Conservation (phyloP, 2,888 invertebrate genomes). For the Xanthia togata region DNA sequence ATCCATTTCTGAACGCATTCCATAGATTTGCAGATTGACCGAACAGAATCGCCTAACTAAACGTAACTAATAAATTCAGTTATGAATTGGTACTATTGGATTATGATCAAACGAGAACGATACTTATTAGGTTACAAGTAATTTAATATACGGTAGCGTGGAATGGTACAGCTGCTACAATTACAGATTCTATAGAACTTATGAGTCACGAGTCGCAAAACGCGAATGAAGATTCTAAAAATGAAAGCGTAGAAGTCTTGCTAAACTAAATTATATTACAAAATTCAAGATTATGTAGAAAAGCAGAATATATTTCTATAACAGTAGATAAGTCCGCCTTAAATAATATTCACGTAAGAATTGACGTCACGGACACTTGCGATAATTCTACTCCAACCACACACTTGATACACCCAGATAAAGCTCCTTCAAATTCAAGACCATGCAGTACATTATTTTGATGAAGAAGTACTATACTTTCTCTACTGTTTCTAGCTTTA, state of each 20-base stretch:
- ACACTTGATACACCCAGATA: constrained; percentile 44
- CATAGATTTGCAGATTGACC: constrained; percentile 42
- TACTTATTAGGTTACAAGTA: constrained; percentile 65
- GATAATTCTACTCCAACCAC: constrained; percentile 40
- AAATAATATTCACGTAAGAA: constrained; percentile 44
- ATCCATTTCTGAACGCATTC: constrained; percentile 32
- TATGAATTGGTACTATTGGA: constrained; percentile 56
- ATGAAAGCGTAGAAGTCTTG: not conserved
- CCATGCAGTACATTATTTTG: constrained; percentile 18
- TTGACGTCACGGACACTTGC: constrained; percentile 52
- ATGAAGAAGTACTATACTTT: constrained; percentile 32
- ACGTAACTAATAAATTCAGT: constrained; percentile 49
- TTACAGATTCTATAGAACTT: constrained; percentile 22
- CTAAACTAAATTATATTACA: not conserved
- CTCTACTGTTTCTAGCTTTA: constrained; percentile 44
- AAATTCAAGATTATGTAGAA: constrained; percentile 1
- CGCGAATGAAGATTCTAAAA: not conserved
- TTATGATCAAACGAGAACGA: constrained; percentile 58
- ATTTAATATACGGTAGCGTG: constrained; percentile 48
- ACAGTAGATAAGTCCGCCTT: constrained; percentile 31
- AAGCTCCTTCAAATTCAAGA: constrained; percentile 38
- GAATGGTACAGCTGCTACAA: constrained; percentile 32
- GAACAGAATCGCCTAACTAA: constrained; percentile 53
- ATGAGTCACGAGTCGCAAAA: constrained; percentile 1
- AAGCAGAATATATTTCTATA: constrained; percentile 23